These are phyloP conservation scores for Amphiprion percula DNA, from an alignment of 2,113 vertebrate species.

Conservation along the genomic window DNA sequence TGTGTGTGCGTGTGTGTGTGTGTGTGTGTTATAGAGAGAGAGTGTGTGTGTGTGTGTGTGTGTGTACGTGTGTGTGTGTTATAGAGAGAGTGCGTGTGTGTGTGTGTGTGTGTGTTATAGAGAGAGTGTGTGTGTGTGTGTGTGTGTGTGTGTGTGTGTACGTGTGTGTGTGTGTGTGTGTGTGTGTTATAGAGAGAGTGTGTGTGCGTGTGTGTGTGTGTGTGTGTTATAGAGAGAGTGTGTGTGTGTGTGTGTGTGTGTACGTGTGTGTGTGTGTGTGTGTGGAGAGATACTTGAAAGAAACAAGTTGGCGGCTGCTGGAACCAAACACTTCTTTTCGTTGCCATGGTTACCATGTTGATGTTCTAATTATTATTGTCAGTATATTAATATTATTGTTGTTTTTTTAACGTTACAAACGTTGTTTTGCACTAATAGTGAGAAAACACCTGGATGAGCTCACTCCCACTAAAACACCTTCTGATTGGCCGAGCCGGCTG, in stretches of 20 bases:
- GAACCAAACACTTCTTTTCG: conserved; percentile 97
- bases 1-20: conserved; percentile 41
- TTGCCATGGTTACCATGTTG: conserved; percentile 81
- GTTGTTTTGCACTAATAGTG: conserved; percentile 97
- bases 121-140: conserved; percentile 5
- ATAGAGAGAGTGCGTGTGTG: conserved; percentile 81
- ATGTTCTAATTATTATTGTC: conserved; percentile 70
- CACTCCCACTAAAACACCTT: background rate
- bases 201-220: conserved; percentile 40
- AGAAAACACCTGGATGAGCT: background rate
- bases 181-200: conserved; percentile 75
- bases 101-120: background rate
- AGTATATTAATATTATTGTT: conserved; percentile 72
- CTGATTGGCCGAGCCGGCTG: background rate
- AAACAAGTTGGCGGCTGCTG: conserved; percentile 98
- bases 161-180: conserved; percentile 35
- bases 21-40: too few relatives aligned
- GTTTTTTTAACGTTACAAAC: conserved; percentile 79
- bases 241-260: conserved; percentile 28
- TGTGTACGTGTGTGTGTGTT: conserved; percentile 47
- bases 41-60: too few relatives aligned
- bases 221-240: background rate
- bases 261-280: conserved; percentile 52
- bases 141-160: conserved; percentile 45
- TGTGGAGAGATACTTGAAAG: conserved; percentile 98